Base-by-base conservation (phyloP, 1,140 invertebrate genomes). In the Ceratina calcarata region DNA sequence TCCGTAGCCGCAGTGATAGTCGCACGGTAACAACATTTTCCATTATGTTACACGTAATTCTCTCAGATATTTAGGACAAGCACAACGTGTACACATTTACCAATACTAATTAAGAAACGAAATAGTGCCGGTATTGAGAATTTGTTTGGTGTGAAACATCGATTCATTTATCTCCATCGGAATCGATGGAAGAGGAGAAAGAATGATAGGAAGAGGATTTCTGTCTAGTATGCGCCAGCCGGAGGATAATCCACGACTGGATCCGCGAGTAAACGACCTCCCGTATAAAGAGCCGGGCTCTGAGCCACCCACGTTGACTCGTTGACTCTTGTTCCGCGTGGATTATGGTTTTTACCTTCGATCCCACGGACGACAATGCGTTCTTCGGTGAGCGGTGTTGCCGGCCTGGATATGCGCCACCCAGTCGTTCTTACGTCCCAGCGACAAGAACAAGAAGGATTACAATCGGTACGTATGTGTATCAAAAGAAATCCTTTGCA, bases 291-390 rank as follows among this genome's bases (percentile, higher is more conserved):
- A 79, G 24, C 62, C 78, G 70, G 78, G 20, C 27, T 18, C 15
- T 32, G 49, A 73, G 62, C 78, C 78, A 79, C 78, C 78, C 78
- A 79, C 78, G 78, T 79, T 22, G 77, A 74, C 69, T 74, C 37
- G 77, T 79, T 72, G 62, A 74, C 78, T 79, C 78, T 73, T 79
- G 78, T 79, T 61, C 78, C 78, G 55, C 53, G 70, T 79, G 78
- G 78, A 79, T 74, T 74, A 79, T 79, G 53, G 70, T 79, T 79
- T 79, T 79, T 79, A 79, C 78, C 71, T 79, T 79, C 78, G 71
- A 79, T 79, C 70, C 78, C 78, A 79, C 61, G 71, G 45, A 74
- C 70, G 78, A 79, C 78, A 74, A 79, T 79, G 78, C 78, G 78
- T 74, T 79, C 51, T 70, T 60, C 78, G 62, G 22, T 24, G 76